These are phyloP conservation scores for Astreopora myriophthalma DNA, from an alignment of 64 coral and sea anemone species.

Conservation along the genomic window DNA sequence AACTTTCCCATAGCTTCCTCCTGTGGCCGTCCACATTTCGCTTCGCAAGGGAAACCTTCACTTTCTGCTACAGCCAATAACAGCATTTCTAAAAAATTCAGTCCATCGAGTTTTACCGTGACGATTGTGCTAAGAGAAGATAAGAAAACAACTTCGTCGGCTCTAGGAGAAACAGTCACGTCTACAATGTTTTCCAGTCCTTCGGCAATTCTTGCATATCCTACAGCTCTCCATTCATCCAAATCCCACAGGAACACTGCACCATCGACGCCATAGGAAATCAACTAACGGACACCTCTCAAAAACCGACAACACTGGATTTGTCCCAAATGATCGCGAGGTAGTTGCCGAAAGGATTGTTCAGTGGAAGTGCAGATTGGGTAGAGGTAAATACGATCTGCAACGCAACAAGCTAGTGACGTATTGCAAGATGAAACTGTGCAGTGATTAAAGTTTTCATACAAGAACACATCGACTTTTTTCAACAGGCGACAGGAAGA, in stretches of 20 bases:
- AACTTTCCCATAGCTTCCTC: neutral
- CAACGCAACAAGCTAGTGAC: conserved; percentile 37
- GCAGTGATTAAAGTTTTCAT: neutral
- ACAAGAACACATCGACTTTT: neutral
- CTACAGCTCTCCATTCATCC: neutral
- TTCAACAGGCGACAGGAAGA: neutral
- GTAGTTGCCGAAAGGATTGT: neutral
- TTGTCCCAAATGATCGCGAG: neutral
- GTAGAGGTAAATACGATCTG: neutral
- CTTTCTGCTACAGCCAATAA: neutral
- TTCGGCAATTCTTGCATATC: neutral
- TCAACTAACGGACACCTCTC: conserved; percentile 8
- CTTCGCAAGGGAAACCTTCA: neutral
- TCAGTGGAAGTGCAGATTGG: neutral
- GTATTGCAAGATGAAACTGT: conserved; percentile 1
- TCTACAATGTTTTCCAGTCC: neutral
- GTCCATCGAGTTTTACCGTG: neutral
- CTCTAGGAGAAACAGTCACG: conserved; percentile 10
- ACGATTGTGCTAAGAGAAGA: neutral
- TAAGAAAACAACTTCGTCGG: neutral
- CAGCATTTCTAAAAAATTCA: neutral
- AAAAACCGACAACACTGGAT: conserved; percentile 45
- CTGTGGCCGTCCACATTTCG: neutral
- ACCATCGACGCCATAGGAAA: conserved; percentile 36
- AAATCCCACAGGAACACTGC: conserved; percentile 27